phyloP scores from a whole-genome alignment of 1,140 invertebrate genomes.

The Halictus rubicundus region DNA sequence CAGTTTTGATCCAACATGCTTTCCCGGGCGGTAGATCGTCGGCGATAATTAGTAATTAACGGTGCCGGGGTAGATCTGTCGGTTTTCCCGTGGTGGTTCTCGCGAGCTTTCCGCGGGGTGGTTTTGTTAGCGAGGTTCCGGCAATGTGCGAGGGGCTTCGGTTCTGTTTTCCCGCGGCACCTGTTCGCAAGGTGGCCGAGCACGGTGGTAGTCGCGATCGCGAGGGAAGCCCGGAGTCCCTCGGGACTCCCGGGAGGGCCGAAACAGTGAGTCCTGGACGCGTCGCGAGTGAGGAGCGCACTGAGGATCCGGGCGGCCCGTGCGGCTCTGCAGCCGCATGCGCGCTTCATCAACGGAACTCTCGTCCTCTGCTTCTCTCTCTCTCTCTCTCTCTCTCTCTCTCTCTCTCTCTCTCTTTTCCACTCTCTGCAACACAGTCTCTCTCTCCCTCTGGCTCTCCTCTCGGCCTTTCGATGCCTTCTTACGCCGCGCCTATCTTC shows the following conservation, averaged over 20 bases:
- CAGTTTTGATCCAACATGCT: too few relatives aligned
- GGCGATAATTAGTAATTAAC: neutral
- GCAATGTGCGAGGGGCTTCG: neutral
- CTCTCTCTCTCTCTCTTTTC: neutral
- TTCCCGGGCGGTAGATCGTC: too few relatives aligned
- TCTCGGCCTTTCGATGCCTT: neutral
- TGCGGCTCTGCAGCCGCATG: constrained; percentile 70
- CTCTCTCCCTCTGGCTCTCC: neutral
- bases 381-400: constrained; percentile 7
- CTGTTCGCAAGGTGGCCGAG: constrained; percentile 5
- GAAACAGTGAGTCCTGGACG: constrained; percentile 49
- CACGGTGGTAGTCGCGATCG: constrained; percentile 29
- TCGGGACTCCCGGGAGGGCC: constrained; percentile 60
- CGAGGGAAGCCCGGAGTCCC: constrained; percentile 48
- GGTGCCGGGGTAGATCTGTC: too few relatives aligned
- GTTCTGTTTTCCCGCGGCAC: neutral
- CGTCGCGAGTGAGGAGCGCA: constrained; percentile 73
- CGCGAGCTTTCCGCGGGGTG: neutral
- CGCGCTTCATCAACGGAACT: constrained; percentile 57
- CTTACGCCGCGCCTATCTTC: neutral
- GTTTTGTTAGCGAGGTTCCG: neutral
- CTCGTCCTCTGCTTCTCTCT: constrained; percentile 6
- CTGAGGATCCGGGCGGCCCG: constrained; percentile 74
- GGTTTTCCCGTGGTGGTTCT: neutral
- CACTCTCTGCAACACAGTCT: neutral